A percentile compares a stretch with the other conserved stretches of the same genome.
Conservation (phyloP, 2,797 vertebrate genomes). For the Chelidonichthys spinosus region DNA sequence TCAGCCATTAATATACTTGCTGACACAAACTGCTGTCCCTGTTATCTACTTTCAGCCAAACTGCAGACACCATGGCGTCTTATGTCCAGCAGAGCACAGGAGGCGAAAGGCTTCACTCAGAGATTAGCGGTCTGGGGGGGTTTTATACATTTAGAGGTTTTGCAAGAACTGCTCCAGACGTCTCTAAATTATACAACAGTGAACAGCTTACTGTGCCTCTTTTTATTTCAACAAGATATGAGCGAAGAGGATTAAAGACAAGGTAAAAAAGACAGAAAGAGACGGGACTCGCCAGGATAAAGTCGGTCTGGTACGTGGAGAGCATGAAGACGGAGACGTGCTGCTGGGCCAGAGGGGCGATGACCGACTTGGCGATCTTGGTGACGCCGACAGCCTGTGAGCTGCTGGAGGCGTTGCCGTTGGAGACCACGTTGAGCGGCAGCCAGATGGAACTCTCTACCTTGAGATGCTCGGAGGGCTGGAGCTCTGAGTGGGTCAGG, state of each 20-base stretch:
- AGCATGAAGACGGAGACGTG: constrained; percentile 97
- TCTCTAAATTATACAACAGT: constrained; percentile 12
- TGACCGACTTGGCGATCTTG: constrained; percentile 96
- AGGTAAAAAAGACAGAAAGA: not conserved
- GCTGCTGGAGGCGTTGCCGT: constrained; percentile 86
- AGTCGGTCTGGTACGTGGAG: constrained; percentile 98
- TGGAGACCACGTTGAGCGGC: constrained; percentile 94
- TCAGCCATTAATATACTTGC: constrained; percentile 45
- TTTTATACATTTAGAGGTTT: not conserved
- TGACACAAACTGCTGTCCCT: constrained; percentile 52
- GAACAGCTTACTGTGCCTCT: not conserved
- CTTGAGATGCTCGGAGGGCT: constrained; percentile 91
- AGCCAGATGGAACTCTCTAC: constrained; percentile 94
- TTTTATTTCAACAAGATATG: not conserved
- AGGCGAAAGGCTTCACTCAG: constrained; percentile 78
- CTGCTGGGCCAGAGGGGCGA: constrained; percentile 93
- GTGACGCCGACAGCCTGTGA: constrained; percentile 94
- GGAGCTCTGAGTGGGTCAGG: constrained; percentile 86
- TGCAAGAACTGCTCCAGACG: not conserved
- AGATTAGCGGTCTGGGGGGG: constrained; percentile 47
- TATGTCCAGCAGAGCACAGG: constrained; percentile 73
- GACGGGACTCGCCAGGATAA: constrained; percentile 89
- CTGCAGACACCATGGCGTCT: constrained; percentile 5
- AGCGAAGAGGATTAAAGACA: not conserved
- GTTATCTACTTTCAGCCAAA: constrained; percentile 54